A percentile compares a stretch with the other conserved stretches of the same genome.
Conservation (phyloP, 1,140 invertebrate species). For the Amphibalanus amphitrite region DNA sequence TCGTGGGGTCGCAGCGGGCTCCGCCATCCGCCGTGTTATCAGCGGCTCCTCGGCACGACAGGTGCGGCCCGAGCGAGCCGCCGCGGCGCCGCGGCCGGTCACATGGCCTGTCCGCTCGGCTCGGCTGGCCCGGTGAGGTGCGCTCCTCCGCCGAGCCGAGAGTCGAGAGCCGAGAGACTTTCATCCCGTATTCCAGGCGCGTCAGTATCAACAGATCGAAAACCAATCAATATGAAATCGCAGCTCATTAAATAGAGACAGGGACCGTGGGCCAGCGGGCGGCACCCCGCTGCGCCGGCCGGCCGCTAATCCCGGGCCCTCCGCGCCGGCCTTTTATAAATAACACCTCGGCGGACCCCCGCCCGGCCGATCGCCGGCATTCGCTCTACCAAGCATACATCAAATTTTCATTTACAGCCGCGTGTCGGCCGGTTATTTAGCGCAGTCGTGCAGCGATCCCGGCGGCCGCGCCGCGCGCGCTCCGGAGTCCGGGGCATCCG, state of each 20-base stretch:
- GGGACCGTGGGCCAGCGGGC: no score
- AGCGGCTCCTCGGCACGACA: no score
- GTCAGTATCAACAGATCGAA: conserved; percentile 1
- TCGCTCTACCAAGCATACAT: not conserved
- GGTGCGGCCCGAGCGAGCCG: no score
- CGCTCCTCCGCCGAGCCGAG: no score
- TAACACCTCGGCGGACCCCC: not conserved
- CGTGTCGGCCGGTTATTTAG: not conserved
- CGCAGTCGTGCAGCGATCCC: not conserved
- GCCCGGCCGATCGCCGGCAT: not conserved
- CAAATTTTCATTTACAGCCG: not conserved
- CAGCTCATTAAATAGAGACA: conserved; percentile 1
- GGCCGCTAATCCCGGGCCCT: not conserved
- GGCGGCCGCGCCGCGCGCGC: no score
- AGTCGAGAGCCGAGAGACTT: not conserved
- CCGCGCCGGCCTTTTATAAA: conserved; percentile 1
- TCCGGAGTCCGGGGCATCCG: no score
- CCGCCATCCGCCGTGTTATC: no score
- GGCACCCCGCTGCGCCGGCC: no score
- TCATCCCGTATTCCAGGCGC: not conserved
- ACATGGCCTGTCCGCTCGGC: no score
- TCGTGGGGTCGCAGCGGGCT: no score
- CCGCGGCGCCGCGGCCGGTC: no score
- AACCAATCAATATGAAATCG: conserved; percentile 2
- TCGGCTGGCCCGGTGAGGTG: no score